Evolutionary conservation across 2,113 vertebrate genomes (phyloP), one percentile per base, ranked within the genome.

Genomic region (Toxostoma redivivum): DNA sequence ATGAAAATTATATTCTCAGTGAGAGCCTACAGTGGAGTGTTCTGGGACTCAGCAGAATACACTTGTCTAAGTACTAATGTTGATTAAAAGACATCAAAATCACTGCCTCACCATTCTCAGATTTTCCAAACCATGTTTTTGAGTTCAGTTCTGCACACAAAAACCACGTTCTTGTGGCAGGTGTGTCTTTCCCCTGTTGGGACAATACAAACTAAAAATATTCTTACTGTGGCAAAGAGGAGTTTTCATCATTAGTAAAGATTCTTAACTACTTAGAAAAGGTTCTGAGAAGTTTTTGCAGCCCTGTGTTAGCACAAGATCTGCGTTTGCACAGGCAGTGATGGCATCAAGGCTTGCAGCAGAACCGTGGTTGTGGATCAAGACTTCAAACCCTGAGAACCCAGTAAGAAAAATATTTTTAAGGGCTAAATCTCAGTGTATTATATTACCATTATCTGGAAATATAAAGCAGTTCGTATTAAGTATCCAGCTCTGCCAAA

Each of bases 81-180:
- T 74, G 9, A 56, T 82, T 84, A 65, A 72, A 85, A 89, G 28
- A 9, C 33, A 48, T 16, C 17, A 10, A 61, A 91, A 78, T 24
- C 22, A 8, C 8, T 2, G 8, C 1, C 19, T 25, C 4, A 19
- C 3, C 1, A 16, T 61, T 72, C 48, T 53, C 28, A 61, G 47
- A 25, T 66, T 25, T 22, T 40, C 25, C 70, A 64, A 86, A 27
- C 7, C 3, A 11, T 10, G 20, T 42, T 74, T 58, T 69, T 69
- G 3, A n/a, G 6, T 67, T 85, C 16, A 61, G 9, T 37, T 89
- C 53, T 87, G 27, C 22, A 19, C 23, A 51, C 19, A 71, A 60
- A 83, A 15, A 0, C 2, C 2, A 1, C 8, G 4, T 82, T 87
- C 8, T 62, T 6, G 1, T 7, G 10, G 11, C 61, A 37, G 24